These are phyloP conservation scores for Pogoniulus pusillus DNA, from an alignment of 2,797 vertebrate species.

Conservation along the genomic window DNA sequence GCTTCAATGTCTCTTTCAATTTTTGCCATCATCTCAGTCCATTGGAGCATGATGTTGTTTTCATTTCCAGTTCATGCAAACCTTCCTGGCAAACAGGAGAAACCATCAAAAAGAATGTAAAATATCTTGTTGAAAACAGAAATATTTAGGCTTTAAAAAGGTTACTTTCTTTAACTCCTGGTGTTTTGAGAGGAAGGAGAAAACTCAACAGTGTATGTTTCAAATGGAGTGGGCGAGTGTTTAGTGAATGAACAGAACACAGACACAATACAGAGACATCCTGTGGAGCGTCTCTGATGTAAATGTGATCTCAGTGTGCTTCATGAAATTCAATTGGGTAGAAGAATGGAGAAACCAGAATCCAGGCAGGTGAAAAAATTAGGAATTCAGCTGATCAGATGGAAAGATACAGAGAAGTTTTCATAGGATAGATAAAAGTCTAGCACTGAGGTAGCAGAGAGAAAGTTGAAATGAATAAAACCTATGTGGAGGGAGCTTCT, in stretches of 20 bases:
- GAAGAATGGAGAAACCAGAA: slow-evolving; percentile 1
- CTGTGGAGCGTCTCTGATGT: slow-evolving; percentile 4
- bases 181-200: slow-evolving; percentile 18
- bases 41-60: not conserved
- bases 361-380: not conserved
- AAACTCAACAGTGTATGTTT: slow-evolving; percentile 5
- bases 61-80: not conserved
- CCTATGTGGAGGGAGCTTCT: not conserved
- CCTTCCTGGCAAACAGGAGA: not conserved
- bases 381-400: not conserved
- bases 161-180: not conserved
- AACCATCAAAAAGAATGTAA: not conserved
- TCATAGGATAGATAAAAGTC: not conserved
- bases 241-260: slow-evolving; percentile 23
- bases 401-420: not conserved
- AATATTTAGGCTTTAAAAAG: not conserved
- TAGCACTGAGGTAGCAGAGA: not conserved
- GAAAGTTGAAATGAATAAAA: not conserved
- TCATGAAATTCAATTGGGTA: not conserved
- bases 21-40: not conserved
- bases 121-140: not conserved
- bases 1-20: not conserved
- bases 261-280: not conserved
- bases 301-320: not conserved
- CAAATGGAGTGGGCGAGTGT: not conserved